Percentiles rank a stretch among this genome's conserved stretches.
phyloP scores from a whole-genome alignment of 2,888 invertebrate species.

The Drosophila sordidapex region DNA sequence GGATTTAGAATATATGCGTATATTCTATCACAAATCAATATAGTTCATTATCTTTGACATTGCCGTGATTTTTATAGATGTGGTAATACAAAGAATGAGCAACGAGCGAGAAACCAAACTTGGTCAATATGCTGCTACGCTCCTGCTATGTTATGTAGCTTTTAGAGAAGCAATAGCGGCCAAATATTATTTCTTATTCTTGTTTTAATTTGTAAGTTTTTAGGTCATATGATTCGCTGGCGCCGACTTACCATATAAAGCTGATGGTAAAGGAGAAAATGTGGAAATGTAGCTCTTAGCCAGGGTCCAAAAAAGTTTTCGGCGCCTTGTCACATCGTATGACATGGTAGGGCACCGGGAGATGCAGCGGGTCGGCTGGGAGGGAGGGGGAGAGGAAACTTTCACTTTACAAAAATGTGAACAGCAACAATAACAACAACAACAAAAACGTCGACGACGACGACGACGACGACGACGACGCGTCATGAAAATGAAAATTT shows the following conservation, averaged over 20 bases:
- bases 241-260: not conserved
- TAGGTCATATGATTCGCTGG: not conserved
- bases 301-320: not conserved
- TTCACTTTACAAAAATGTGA: conserved; percentile 67
- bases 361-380: not conserved
- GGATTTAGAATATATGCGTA: not conserved
- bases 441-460: conserved; percentile 2
- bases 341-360: conserved; percentile 20
- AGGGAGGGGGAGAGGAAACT: conserved; percentile 42
- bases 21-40: not conserved
- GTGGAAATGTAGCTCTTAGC: not conserved
- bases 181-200: not conserved
- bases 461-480: conserved; percentile 27
- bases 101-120: not conserved
- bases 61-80: not conserved
- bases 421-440: conserved; percentile 14
- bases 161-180: not conserved
- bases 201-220: not conserved
- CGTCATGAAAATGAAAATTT: conserved; percentile 76
- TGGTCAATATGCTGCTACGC: not conserved
- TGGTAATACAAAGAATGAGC: not conserved
- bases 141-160: not conserved
- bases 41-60: not conserved
- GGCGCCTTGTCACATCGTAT: conserved; percentile 38
- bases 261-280: not conserved